Evolutionary conservation across 2,113 vertebrate genomes (phyloP).

Genomic region (Chaetops frenatus): DNA sequence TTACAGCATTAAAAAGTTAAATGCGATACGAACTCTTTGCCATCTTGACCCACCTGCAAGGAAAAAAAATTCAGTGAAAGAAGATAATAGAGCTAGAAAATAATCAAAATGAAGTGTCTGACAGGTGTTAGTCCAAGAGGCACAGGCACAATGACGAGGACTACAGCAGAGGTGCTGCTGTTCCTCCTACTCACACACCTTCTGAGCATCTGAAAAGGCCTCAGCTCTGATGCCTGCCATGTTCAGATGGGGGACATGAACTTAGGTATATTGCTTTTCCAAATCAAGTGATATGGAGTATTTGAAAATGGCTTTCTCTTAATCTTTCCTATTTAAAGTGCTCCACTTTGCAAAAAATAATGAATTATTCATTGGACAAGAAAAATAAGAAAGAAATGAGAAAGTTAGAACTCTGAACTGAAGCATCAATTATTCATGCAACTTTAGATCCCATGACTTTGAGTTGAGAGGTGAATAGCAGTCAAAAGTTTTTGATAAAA

Average conservation of each 20-base stretch:
- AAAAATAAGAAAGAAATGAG: background rate
- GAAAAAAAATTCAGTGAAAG: background rate
- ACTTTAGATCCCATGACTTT: conserved; percentile 44
- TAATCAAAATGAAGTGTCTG: background rate
- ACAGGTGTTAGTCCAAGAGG: background rate
- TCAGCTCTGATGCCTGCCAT: background rate
- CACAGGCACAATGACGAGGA: background rate
- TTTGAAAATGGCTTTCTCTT: conserved; percentile 28
- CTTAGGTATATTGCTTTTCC: background rate
- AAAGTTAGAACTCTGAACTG: conserved; percentile 47
- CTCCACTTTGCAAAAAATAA: conserved; percentile 40
- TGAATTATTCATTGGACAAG: conserved; percentile 54
- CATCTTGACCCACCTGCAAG: background rate
- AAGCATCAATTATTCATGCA: conserved; percentile 55
- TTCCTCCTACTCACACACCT: background rate
- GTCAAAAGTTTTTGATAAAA: conserved; percentile 36
- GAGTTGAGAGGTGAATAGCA: conserved; percentile 31
- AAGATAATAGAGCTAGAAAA: background rate
- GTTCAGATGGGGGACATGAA: background rate
- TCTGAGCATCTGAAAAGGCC: background rate
- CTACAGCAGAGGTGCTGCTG: background rate
- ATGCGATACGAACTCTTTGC: background rate
- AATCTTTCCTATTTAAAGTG: conserved; percentile 50
- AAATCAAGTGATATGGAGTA: background rate
- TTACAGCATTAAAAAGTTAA: background rate